These are phyloP conservation scores for Elephantulus edwardii DNA, from an alignment of 2,113 vertebrate species.

Conservation along the genomic window DNA sequence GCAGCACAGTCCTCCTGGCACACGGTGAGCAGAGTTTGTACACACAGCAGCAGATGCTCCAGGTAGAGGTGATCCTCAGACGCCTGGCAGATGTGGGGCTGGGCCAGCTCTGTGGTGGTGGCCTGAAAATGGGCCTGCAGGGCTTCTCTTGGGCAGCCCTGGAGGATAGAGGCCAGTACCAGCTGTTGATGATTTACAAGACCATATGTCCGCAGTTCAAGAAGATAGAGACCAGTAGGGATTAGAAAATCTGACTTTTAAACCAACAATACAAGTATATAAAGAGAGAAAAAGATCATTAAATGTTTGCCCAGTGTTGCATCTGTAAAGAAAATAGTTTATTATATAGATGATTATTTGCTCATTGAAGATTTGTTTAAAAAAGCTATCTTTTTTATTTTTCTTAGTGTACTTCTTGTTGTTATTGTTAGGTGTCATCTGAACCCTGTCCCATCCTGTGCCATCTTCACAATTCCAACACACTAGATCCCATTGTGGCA, in stretches of 20 bases:
- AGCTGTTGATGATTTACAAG: too few relatives aligned
- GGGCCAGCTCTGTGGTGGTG: constrained; percentile 83
- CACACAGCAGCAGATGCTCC: constrained; percentile 90
- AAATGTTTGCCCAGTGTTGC: not conserved
- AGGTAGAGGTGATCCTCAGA: constrained; percentile 89
- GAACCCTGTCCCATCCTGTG: too few relatives aligned
- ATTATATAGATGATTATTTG: not conserved
- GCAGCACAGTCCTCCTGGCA: constrained; percentile 87
- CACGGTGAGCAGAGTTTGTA: constrained; percentile 84
- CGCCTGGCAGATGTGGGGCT: constrained; percentile 86
- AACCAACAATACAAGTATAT: too few relatives aligned
- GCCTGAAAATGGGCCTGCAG: constrained; percentile 87
- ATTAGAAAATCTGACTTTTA: not conserved
- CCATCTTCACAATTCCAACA: too few relatives aligned
- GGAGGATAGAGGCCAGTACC: constrained; percentile 88
- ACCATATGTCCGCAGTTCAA: too few relatives aligned
- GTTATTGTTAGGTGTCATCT: too few relatives aligned
- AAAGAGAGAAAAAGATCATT: not conserved
- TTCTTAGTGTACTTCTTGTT: not conserved
- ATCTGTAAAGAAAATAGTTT: not conserved
- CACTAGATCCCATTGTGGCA: too few relatives aligned
- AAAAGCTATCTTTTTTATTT: not conserved
- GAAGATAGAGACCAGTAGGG: not conserved
- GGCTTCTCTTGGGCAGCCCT: constrained; percentile 85
- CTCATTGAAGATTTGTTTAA: not conserved